Percentiles rank a stretch among this genome's conserved stretches.
These are phyloP conservation scores for Coturnix japonica DNA, from an alignment of 2,113 vertebrate species.

Conservation along the genomic window DNA sequence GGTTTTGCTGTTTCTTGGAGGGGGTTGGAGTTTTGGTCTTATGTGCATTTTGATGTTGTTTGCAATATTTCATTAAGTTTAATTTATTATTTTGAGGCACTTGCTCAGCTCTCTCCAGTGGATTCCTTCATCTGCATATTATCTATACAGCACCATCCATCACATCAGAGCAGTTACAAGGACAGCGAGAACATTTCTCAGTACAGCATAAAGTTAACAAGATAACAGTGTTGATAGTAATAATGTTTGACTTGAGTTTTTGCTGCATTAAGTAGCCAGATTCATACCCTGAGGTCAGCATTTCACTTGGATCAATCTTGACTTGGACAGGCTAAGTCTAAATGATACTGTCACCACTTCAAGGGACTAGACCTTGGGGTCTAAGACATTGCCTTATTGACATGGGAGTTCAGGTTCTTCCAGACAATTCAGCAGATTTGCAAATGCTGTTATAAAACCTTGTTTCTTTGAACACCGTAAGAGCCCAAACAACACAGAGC, in stretches of 20 bases:
- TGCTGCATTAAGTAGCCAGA: neutral
- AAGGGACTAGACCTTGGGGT: neutral
- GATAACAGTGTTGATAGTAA: neutral
- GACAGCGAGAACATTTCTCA: neutral
- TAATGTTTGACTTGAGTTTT: neutral
- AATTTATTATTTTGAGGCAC: neutral
- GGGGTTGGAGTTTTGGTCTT: neutral
- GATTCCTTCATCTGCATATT: neutral
- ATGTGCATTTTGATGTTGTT: neutral
- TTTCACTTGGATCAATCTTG: neutral
- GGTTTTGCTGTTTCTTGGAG: neutral
- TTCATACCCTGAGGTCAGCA: accelerated
- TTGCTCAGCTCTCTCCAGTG: neutral
- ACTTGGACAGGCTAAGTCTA: neutral
- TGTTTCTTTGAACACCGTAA: neutral
- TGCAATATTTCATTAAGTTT: constrained; percentile 1
- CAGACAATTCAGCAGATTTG: neutral
- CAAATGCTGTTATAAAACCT: neutral
- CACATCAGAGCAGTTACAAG: neutral
- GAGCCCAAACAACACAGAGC: neutral
- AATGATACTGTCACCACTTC: neutral
- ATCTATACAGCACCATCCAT: neutral
- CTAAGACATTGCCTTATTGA: neutral
- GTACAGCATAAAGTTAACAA: neutral
- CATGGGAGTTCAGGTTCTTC: neutral